Evolutionary conservation across 2,888 invertebrate genomes (phyloP).

Genomic region (Andrena marginata): DNA sequence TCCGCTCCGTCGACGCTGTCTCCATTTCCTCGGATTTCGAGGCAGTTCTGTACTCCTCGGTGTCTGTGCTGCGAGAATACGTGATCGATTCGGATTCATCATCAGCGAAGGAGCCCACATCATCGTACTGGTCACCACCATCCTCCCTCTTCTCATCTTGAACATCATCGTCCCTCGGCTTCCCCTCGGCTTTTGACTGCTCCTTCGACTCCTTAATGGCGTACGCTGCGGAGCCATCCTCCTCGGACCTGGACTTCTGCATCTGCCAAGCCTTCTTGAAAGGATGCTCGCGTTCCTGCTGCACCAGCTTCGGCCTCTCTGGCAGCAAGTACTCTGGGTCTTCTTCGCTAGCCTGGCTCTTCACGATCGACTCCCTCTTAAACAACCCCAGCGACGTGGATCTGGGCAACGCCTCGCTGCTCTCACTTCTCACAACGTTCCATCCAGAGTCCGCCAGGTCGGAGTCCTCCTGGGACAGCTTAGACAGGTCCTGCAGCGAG

Average conservation of each 20-base stretch:
- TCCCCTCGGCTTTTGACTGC: slow-evolving; percentile 18
- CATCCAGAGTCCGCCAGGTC: slow-evolving; percentile 62
- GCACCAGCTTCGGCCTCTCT: slow-evolving; percentile 82
- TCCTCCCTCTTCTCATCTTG: slow-evolving; percentile 23
- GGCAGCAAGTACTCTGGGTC: slow-evolving; percentile 83
- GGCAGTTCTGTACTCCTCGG: slow-evolving; percentile 68
- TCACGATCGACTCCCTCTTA: slow-evolving; percentile 83
- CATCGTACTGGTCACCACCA: slow-evolving; percentile 65
- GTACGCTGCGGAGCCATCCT: slow-evolving; percentile 78
- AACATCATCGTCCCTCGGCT: slow-evolving; percentile 19
- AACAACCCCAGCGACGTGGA: slow-evolving; percentile 76
- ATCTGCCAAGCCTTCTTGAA: slow-evolving; percentile 84
- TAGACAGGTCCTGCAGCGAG: slow-evolving; percentile 81
- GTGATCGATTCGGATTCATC: slow-evolving; percentile 61
- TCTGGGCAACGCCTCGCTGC: slow-evolving; percentile 55
- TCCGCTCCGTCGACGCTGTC: slow-evolving; percentile 52
- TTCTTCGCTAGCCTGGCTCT: slow-evolving; percentile 84
- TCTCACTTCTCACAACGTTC: slow-evolving; percentile 61
- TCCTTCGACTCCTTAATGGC: slow-evolving; percentile 55
- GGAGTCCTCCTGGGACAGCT: slow-evolving; percentile 74
- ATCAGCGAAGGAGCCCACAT: slow-evolving; percentile 55
- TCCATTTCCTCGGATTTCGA: slow-evolving; percentile 66
- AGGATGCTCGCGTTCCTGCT: slow-evolving; percentile 83
- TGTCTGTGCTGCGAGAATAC: slow-evolving; percentile 65
- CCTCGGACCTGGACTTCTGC: slow-evolving; percentile 83